Evolutionary conservation across 1,140 invertebrate genomes (phyloP), one percentile per base, ranked within the genome.

Genomic region (Heterodera carotae): DNA sequence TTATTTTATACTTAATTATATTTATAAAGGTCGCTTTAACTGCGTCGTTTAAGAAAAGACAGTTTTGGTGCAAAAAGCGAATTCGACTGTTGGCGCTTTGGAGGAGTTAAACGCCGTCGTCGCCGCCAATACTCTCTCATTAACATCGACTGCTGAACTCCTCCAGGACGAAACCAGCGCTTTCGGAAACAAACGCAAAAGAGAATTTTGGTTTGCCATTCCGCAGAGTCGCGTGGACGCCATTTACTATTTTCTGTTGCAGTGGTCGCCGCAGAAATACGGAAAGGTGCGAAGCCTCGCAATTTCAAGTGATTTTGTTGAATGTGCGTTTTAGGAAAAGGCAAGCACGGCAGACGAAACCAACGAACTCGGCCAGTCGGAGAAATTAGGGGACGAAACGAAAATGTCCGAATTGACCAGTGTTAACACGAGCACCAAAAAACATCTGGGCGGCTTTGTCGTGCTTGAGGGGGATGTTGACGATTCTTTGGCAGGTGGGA

Each of bases 201-300:
- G 85, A 43, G 85, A 86, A 77, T 86, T 86, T 76, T 86, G 85
- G 85, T 85, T 84, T 64, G 84, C 84, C 6, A 80, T 86, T 27
- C 85, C 85, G 36, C 73, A 82, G 29, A 73, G 70, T 43, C 75
- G 82, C 48, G 85, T 88, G 29, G 84, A 86, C 76, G 84, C 85
- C 66, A 87, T 86, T 69, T 86, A 86, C 66, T 84, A 88, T 69
- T 86, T 86, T 70, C 56, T 86, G 48, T 76, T 86, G 12, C 83
- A 88, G 69, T 86, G 85, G 85, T 84, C 81, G 18, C 85, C 85
- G 25, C 84, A 87, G 25, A 86, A 86, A 78, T 87, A 86, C 81
- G 86, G 84, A 66, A 79, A 86, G 79, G 85, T 53, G 27, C 48
- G 15, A 43, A 22, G 3, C 62, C 7, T 6, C 1, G 8, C n/a